Evolutionary conservation across 1,140 invertebrate genomes (phyloP), one percentile per base, ranked within the genome.

Genomic region (Drosophila insularis): DNA sequence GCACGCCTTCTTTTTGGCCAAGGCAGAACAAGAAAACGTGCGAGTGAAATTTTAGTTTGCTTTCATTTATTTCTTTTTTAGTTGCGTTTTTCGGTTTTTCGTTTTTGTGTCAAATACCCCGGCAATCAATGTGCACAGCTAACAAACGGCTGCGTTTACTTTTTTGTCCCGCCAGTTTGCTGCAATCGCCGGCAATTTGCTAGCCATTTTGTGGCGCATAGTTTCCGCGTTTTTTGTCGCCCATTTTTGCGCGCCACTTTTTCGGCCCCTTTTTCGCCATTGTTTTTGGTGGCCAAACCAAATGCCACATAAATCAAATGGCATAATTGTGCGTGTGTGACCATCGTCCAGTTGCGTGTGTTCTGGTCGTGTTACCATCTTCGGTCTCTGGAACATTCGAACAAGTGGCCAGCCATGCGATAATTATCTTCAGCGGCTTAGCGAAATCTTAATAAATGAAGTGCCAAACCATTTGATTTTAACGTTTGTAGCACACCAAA

Each of bases 251-350:
- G 66, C 80, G 80, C 76, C 66, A 78, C 37, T 78, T 81, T 78
- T 64, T 55, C 6, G 58, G 17, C 63, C 2, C 27, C n/a, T n/a
- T 0, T 0, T 27, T 6, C 54, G 23, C 32, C 62, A 63, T 74
- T 75, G 68, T 77, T 50, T 50, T 60, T 31, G 63, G 63, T 27
- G 32, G 56, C 23, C 40, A 14, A 59, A 60, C 64, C 64, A 58
- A 39, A 76, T 76, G 73, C 64, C 63, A 21, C 43, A 68, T 87
- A 87, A 87, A 89, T 89, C 80, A 80, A 81, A 80, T 39, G 72
- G 63, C 73, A 70, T 86, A 82, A 87, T 86, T 87, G 75, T 87
- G 82, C 74, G 67, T 68, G 77, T 59, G 61, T 69, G 56, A 82
- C 62, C 63, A 53, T 55, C 50, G 39, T 62, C 46, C 68, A 56